Base-by-base conservation (phyloP, 2,113 vertebrate genomes). In the Syrrhaptes paradoxus region DNA sequence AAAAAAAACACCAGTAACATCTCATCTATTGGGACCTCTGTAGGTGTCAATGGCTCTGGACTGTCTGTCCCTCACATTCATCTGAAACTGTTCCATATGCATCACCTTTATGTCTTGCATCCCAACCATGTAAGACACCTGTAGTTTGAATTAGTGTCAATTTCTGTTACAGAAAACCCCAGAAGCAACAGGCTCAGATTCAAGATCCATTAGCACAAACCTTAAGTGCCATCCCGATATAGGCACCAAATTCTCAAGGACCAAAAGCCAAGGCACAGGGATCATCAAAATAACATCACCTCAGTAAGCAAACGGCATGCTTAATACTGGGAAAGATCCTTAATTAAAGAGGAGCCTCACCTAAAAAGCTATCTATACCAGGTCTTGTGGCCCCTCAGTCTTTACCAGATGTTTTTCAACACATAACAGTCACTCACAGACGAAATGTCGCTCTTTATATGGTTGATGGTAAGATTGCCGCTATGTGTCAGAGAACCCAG, bases 91-190 rank as follows among this genome's bases (percentile, higher is more conserved):
- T 12, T 72, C 13, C 20, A 9, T 31, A 21, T 5, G 5, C 20
- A 41, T 15, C 41, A 77, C 25, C 59, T 74, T 66, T 43, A 9
- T 16, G 7, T 48, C 17, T 24, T 18, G 36, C 25, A 65, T 7
- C 34, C 51, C 24, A 67, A 3, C 2, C 8, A 43, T 0, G 3
- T 10, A 11, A 71, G 36, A 25, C 73, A 51, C 32, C 26, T 36
- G 11, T 2, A 51, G 17, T 25, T 34, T 0, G 0, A 85, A 57
- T 0, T 6, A 8, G 25, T 54, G 32, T 14, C 2, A 2, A 49
- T 36, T 76, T 34, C 28, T 51, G 3, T 10, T 10, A 51, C 20
- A 21, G 11, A 29, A 65, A 82, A 87, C 10, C 13, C 18, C 75
- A 61, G n/a, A 77, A 66, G 16, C 2, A 1, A 34, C 31, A 29